A percentile compares a stretch with the other conserved stretches of the same genome.
phyloP scores from a whole-genome alignment of 35 echinoderm and acorn worm genomes.

The Nesometra sesokonis region DNA sequence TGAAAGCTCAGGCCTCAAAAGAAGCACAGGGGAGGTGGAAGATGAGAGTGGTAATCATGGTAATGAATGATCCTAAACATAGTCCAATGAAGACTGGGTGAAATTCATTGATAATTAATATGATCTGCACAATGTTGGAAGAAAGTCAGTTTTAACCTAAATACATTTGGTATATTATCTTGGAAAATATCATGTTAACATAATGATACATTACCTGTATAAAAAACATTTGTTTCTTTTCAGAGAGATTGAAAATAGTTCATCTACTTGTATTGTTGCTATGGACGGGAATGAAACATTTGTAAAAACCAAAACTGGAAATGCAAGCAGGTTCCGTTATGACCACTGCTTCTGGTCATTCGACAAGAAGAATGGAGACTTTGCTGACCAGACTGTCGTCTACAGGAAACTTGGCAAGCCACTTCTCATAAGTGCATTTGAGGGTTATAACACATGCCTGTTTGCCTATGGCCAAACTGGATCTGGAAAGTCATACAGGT shows the following conservation, averaged over 20 bases:
- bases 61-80: no score
- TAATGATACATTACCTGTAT: no score
- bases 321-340: conserved; percentile 52
- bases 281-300: conserved; percentile 81
- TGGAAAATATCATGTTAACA: no score
- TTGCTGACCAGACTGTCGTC: conserved; percentile 56
- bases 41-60: neutral
- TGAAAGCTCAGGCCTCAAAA: neutral
- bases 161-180: no score
- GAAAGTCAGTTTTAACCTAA: no score
- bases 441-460: conserved; percentile 90
- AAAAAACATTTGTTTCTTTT: neutral
- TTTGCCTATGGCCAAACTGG: conserved; percentile 97
- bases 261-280: conserved; percentile 54
- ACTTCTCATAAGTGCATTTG: conserved; percentile 67
- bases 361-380: conserved; percentile 31
- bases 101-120: no score
- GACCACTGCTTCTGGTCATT: conserved; percentile 98
- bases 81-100: no score
- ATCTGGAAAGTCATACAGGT: conserved; percentile 97
- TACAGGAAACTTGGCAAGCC: conserved; percentile 72
- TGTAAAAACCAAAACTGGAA: conserved; percentile 22
- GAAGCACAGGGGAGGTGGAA: neutral
- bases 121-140: no score
- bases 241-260: conserved; percentile 52